Conservation (phyloP, 1,140 invertebrate species). For the Meloidogyne floridensis region DNA sequence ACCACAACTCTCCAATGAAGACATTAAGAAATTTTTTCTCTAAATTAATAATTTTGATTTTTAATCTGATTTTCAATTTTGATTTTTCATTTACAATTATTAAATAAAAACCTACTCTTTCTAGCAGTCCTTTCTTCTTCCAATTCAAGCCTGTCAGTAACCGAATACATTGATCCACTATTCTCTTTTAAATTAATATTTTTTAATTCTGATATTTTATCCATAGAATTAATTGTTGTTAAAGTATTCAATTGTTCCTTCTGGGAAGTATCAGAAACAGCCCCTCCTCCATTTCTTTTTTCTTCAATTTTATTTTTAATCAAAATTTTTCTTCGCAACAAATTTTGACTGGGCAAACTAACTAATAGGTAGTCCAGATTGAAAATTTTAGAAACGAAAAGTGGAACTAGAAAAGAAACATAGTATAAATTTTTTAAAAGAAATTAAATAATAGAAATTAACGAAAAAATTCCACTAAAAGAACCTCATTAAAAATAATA, state of each 20-base stretch:
- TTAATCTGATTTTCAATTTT: no score
- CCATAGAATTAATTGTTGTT: background rate
- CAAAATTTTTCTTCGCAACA: slow-evolving; percentile 49
- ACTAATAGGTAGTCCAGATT: slow-evolving; percentile 54
- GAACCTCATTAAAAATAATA: no score
- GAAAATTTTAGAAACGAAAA: background rate
- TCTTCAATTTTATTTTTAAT: slow-evolving; percentile 57
- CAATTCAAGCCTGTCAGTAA: slow-evolving; percentile 35
- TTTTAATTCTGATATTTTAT: background rate
- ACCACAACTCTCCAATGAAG: slow-evolving; percentile 43
- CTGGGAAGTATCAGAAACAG: slow-evolving; percentile 1
- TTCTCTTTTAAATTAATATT: slow-evolving; percentile 26
- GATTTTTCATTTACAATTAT: no score
- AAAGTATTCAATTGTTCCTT: background rate
- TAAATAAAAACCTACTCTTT: slow-evolving; percentile 17
- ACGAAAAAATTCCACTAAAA: no score
- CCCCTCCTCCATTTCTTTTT: background rate
- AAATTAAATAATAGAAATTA: no score
- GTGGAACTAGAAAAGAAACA: no score
- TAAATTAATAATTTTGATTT: no score
- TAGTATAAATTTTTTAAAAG: no score
- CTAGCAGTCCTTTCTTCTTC: slow-evolving; percentile 36
- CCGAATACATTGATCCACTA: slow-evolving; percentile 41
- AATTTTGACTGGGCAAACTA: slow-evolving; percentile 50
- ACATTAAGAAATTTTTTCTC: background rate